Base-by-base conservation (phyloP, 2,888 invertebrate genomes). In the Dione vanillae region DNA sequence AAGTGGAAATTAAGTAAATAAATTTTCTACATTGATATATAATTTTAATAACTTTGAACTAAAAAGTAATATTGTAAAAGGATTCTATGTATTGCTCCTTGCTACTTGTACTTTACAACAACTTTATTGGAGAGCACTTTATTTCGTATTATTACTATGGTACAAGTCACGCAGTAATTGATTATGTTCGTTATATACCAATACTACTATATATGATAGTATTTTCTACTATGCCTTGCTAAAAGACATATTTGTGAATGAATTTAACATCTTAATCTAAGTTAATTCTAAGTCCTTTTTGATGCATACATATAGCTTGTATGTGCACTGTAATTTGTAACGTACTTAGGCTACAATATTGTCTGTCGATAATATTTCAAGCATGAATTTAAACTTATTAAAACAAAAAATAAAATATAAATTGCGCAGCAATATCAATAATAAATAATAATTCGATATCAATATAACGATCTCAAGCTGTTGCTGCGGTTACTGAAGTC, bases 51-150 rank as follows among this genome's bases (percentile, higher is more conserved):
- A 54, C 37, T 56, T 27, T 3, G 5, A 27, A 27, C 27, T 27
- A 54, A 56, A 54, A 56, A 56, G 56, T 56, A 56, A 56, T 56
- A 56, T 40, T 56, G 37, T 56, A 40, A 56, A 40, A 56, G 56
- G 37, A 40, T 16, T 40, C 56, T 37, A 40, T 37, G 40, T 40
- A 16, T n/a, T 16, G 56, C 56, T 10, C 56, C n/a, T 56, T 16
- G 56, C 56, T 49, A 19, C 47, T 20, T 19, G 49, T 19, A 56
- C 56, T 56, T 56, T 40, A 40, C 37, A 41, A 65, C 19, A 19
- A 65, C n/a, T 65, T 52, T 41, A 41, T n/a, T 20, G 37, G 56
- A 10, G 40, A 16, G 16, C 16, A 49, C 19, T 49, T 49, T 49
- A 49, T 49, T 49, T 49, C 49, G 19, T 49, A 49, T 20, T 49